phyloP scores from a whole-genome alignment of 2,888 invertebrate genomes.

The Pasiphila rectangulata region DNA sequence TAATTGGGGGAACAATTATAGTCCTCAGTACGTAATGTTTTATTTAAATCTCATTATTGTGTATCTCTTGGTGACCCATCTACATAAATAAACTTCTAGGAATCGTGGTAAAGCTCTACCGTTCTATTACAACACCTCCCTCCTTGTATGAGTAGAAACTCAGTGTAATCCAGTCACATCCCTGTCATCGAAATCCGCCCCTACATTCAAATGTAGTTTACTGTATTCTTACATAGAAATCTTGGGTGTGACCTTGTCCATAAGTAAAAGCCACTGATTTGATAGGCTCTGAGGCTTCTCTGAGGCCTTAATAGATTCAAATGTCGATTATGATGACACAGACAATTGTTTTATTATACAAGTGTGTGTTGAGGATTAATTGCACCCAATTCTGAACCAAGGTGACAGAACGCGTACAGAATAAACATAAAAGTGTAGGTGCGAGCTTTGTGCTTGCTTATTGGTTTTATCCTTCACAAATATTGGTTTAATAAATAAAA shows the following conservation, averaged over 20 bases:
- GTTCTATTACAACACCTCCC: too few relatives aligned
- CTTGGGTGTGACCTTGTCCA: not conserved
- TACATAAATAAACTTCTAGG: too few relatives aligned
- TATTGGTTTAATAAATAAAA: not conserved
- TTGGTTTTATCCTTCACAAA: not conserved
- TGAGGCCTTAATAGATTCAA: slow-evolving; percentile 12
- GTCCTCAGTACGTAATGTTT: too few relatives aligned
- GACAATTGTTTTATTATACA: slow-evolving; percentile 15
- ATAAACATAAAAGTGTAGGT: not conserved
- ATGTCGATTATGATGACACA: slow-evolving; percentile 18
- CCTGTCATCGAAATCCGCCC: too few relatives aligned
- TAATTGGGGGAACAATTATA: too few relatives aligned
- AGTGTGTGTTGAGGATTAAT: slow-evolving; percentile 6
- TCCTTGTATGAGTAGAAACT: too few relatives aligned
- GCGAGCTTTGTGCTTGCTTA: not conserved
- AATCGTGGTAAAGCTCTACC: too few relatives aligned
- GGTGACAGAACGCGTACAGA: slow-evolving; percentile 10
- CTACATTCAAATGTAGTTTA: too few relatives aligned
- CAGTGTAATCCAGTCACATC: too few relatives aligned
- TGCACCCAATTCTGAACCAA: slow-evolving; percentile 9
- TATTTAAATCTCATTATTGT: too few relatives aligned
- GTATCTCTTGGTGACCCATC: too few relatives aligned
- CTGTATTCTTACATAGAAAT: too few relatives aligned
- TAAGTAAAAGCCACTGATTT: not conserved
- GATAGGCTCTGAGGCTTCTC: not conserved